Base-by-base conservation (phyloP, 1,140 invertebrate species). In the Zaprionus kolodkinae region DNA sequence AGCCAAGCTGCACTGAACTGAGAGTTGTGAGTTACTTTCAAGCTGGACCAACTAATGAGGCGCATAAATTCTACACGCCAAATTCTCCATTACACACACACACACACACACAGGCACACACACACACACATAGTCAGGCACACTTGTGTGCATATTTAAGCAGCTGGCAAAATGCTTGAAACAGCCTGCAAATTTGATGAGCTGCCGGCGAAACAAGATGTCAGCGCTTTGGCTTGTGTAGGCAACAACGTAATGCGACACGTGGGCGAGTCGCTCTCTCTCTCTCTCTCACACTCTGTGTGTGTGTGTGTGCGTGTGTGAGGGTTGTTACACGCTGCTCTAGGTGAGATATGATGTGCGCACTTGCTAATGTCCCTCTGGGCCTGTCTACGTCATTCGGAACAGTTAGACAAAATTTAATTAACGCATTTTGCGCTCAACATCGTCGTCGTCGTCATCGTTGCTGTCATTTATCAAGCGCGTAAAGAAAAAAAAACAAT, bases 31-130 rank as follows among this genome's bases (percentile, higher is more conserved):
- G 66, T 70, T 62, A 70, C 72, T 62, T 56, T 65, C 56, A 40
- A 65, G 65, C 57, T 74, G 65, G 68, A 76, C 74, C 84, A 79
- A 88, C 84, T 91, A 91, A 91, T 91, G 88, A 91, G 88, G 88
- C 88, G 88, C 84, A 91, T 91, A 91, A 91, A 91, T 91, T 91
- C 80, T 82, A 81, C 72, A 88, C 76, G 81, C 40, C 78, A 76
- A 76, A 79, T 65, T 70, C 65, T 68, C 13, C 54, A 21, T 21
- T 21, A 21, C 21, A 21, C 21, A 21, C 38, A 70, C 72, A 64
- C 56, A 50, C 60, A 36, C 50, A 33, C 56, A 55, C 30, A 72
- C 56, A 60, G 48, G 30, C 35, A 43, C 54, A 33, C 64, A 54
- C 67, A 64, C 50, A 50, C 50, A 67, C 59, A 50, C 38, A 48